Evolutionary conservation across 37 sponge, comb jelly and placozoan species (phyloP), one percentile per base, ranked within the genome.

Genomic region (Bolinopsis microptera): DNA sequence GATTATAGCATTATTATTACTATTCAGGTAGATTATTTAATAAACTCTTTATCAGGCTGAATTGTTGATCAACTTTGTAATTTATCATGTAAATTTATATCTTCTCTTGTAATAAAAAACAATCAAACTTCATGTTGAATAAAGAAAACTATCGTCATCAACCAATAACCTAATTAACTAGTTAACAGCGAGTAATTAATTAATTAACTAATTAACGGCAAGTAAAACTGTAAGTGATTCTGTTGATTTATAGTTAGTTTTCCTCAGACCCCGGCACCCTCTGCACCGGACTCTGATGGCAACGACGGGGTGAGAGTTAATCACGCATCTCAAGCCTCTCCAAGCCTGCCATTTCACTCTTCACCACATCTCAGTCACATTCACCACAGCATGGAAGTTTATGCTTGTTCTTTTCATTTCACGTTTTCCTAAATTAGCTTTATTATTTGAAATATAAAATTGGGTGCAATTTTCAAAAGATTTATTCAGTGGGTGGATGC

Each of bases 191-290:
- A 18, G 61, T 48, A 13, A 48, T 48, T 48, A 48, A 48, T 48
- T 48, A 13, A 48, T 48, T 48, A 18, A 13, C 5, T 18, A 48
- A 48, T 48, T 48, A 18, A 48, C 9, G 13, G 61, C 61, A 5
- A 48, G 61, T 48, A 48, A 18, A 48, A n/a, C n/a, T n/a, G n/a
- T n/a, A n/a, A n/a, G n/a, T n/a, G n/a, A n/a, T n/a, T n/a, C n/a
- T n/a, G n/a, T n/a, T n/a, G n/a, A n/a, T n/a, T n/a, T n/a, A n/a
- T n/a, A n/a, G n/a, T n/a, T 21, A 9, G 18, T 61, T 9, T 18
- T 35, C 80, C 36, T 32, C 80, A 77, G 80, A 77, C 80, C 35
- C 80, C 80, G 35, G 80, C 80, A 3, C 80, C 80, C 35, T 77
- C 80, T 32, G 80, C 80, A 2, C 80, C 80, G 80, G 80, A 77